These are phyloP conservation scores for Eulacestoma nigropectus DNA, from an alignment of 2,113 vertebrate genomes.

Conservation along the genomic window DNA sequence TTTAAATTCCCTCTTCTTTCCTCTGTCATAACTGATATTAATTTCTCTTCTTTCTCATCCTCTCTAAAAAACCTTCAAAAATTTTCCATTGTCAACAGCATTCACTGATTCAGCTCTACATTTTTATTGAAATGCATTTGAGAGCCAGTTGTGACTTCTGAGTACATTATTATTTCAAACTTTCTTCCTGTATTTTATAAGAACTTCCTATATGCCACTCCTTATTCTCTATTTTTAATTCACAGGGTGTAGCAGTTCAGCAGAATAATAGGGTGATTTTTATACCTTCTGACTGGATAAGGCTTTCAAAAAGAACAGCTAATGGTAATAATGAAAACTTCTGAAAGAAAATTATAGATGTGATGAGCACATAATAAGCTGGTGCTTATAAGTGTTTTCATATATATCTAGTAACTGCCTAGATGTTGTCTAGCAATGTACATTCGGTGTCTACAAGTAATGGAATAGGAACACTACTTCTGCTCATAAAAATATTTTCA, in stretches of 20 bases:
- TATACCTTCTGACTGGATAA: not conserved
- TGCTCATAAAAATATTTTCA: not conserved
- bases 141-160: not conserved
- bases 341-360: not conserved
- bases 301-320: not conserved
- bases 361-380: not conserved
- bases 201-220: not conserved
- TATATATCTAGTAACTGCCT: not conserved
- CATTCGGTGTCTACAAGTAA: not conserved
- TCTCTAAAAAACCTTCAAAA: not conserved
- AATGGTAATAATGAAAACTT: not conserved
- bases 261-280: not conserved
- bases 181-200: not conserved
- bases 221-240: not conserved
- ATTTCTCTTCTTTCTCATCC: not conserved
- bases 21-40: not conserved
- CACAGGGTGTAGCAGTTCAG: not conserved
- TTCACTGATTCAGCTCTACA: not conserved
- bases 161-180: not conserved
- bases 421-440: not conserved
- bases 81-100: not conserved
- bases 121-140: not conserved
- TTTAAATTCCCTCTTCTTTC: not conserved
- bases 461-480: not conserved
- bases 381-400: not conserved